A percentile compares a stretch with the other conserved stretches of the same genome.
These are phyloP conservation scores for Cyprinodon brontotheroides DNA, from an alignment of 2,113 vertebrate genomes.

Conservation along the genomic window DNA sequence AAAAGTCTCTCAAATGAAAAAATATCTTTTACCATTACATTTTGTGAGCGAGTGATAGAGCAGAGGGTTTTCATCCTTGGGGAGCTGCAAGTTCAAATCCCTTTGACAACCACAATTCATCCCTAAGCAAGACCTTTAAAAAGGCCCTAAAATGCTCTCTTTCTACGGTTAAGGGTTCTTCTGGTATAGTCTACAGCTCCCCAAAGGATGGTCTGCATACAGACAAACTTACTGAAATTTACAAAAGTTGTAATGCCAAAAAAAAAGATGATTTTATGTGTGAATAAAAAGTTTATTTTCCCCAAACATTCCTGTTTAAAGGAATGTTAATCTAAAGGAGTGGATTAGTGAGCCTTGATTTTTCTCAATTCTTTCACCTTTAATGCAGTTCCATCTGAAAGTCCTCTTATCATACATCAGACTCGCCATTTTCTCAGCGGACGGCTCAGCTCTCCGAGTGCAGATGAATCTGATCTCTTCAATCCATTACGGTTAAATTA, in stretches of 20 bases:
- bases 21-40: background rate
- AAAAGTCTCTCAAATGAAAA: background rate
- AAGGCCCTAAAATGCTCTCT: too few species aligned
- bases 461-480: slow-evolving; percentile 19
- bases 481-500: background rate
- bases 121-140: too few species aligned
- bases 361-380: background rate
- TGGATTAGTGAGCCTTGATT: background rate
- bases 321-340: background rate
- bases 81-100: too few species aligned
- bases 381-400: background rate
- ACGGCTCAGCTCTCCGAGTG: background rate
- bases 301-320: background rate
- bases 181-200: too few species aligned
- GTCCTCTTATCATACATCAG: background rate
- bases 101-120: too few species aligned
- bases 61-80: too few species aligned
- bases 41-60: too few species aligned
- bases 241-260: too few species aligned
- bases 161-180: too few species aligned
- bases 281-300: background rate
- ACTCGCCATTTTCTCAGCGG: background rate
- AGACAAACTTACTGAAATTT: too few species aligned
- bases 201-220: too few species aligned
- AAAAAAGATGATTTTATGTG: background rate